Evolutionary conservation across 2,797 vertebrate genomes (phyloP).

Genomic region (Sebastes itinus): DNA sequence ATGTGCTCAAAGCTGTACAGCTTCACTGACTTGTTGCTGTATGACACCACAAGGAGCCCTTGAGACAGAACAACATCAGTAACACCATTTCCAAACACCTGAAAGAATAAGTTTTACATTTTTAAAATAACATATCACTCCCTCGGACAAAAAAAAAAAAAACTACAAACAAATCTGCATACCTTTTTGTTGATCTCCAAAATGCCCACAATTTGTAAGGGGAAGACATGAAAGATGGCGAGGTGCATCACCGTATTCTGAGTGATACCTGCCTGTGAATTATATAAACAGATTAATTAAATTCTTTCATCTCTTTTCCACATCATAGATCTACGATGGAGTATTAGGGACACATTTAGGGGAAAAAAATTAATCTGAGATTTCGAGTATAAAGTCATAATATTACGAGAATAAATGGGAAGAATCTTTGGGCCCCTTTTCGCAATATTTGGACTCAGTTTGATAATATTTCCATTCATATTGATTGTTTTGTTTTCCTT

Average conservation of each 20-base stretch:
- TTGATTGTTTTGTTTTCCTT: no score
- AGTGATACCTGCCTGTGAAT: constrained; percentile 82
- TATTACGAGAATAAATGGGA: no score
- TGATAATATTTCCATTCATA: no score
- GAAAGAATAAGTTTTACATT: constrained; percentile 31
- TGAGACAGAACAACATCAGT: constrained; percentile 92
- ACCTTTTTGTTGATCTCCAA: constrained; percentile 94
- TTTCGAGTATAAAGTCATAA: no score
- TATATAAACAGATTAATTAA: neutral
- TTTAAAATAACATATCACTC: neutral
- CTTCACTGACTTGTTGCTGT: constrained; percentile 90
- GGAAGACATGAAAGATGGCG: constrained; percentile 90
- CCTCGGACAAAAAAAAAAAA: no score
- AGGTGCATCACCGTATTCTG: constrained; percentile 87
- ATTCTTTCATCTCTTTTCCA: neutral
- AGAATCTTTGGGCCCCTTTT: no score
- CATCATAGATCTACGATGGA: neutral
- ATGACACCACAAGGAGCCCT: constrained; percentile 91
- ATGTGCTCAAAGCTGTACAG: constrained; percentile 94
- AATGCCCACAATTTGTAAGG: constrained; percentile 90
- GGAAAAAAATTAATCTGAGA: no score
- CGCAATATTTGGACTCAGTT: no score
- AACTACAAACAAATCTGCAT: constrained; percentile 13
- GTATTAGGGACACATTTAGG: no score
- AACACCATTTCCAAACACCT: constrained; percentile 92